These are phyloP conservation scores for Melipona beecheii DNA, from an alignment of 2,888 invertebrate species.

Conservation along the genomic window DNA sequence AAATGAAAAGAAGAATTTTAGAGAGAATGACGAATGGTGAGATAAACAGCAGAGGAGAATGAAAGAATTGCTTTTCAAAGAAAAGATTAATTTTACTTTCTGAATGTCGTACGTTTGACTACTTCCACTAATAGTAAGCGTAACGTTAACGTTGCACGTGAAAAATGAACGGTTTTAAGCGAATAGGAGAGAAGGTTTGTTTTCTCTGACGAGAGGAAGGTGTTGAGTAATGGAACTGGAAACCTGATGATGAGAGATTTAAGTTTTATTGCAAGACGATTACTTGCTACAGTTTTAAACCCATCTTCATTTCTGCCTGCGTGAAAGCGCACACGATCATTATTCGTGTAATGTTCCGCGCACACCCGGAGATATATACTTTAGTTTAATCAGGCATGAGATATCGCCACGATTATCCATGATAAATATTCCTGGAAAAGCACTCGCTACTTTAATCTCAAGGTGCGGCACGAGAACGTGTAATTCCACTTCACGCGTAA, in stretches of 20 bases:
- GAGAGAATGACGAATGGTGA: background rate
- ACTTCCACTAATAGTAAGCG: too few species aligned
- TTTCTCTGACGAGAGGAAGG: background rate
- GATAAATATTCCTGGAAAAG: constrained; percentile 12
- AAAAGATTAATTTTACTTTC: too few species aligned
- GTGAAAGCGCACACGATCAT: constrained; percentile 11
- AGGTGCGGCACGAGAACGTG: background rate
- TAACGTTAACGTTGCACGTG: too few species aligned
- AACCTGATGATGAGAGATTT: constrained; percentile 21
- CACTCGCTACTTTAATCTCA: background rate
- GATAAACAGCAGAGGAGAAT: background rate
- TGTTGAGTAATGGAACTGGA: constrained; percentile 18
- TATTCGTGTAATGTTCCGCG: constrained; percentile 3
- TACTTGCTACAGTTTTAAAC: constrained; percentile 15
- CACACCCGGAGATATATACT: background rate
- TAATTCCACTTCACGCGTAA: background rate
- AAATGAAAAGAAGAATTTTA: background rate
- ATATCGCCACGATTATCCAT: constrained; percentile 10
- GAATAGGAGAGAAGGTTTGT: background rate
- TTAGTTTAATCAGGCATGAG: constrained; percentile 31
- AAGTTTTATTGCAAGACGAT: constrained; percentile 11
- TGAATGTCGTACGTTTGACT: background rate
- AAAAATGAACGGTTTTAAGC: background rate
- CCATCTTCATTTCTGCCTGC: constrained; percentile 16
- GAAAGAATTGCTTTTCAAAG: background rate